These are phyloP conservation scores for Amaurobius ferox DNA, from an alignment of 2,888 invertebrate genomes.

Conservation along the genomic window DNA sequence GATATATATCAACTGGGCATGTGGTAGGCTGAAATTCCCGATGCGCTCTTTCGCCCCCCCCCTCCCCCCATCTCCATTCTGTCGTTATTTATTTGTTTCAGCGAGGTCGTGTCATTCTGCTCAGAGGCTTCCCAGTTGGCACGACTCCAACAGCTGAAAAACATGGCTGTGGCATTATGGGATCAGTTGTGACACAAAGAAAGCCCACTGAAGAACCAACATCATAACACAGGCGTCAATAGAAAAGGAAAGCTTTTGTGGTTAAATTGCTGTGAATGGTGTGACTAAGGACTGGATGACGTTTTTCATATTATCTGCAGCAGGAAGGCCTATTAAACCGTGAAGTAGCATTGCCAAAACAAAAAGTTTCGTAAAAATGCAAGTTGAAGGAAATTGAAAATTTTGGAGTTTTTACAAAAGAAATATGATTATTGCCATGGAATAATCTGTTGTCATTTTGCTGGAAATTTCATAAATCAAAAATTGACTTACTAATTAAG, in stretches of 20 bases:
- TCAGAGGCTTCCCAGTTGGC: slow-evolving; percentile 59
- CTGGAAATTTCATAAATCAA: no score
- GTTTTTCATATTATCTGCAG: no score
- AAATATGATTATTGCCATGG: no score
- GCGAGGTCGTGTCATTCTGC: not conserved
- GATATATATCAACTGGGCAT: slow-evolving; percentile 34
- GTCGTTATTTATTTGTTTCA: slow-evolving; percentile 36
- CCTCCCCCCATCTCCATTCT: slow-evolving; percentile 10
- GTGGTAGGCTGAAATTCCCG: slow-evolving; percentile 48
- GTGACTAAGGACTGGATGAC: not conserved
- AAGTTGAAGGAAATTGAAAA: no score
- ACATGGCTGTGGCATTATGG: slow-evolving; percentile 14
- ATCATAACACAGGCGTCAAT: not conserved
- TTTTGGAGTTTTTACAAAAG: no score
- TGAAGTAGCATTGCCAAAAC: no score
- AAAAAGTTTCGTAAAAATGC: no score
- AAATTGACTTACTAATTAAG: no score
- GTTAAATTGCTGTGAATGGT: slow-evolving; percentile 8
- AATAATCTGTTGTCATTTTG: no score
- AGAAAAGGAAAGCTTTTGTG: not conserved
- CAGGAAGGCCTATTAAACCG: no score
- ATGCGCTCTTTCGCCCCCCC: slow-evolving; percentile 7
- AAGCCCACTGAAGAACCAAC: slow-evolving; percentile 28
- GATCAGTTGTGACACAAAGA: slow-evolving; percentile 25
- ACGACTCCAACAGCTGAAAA: slow-evolving; percentile 29